Evolutionary conservation across 1,140 invertebrate genomes (phyloP).

Genomic region (Calliphora vicina): DNA sequence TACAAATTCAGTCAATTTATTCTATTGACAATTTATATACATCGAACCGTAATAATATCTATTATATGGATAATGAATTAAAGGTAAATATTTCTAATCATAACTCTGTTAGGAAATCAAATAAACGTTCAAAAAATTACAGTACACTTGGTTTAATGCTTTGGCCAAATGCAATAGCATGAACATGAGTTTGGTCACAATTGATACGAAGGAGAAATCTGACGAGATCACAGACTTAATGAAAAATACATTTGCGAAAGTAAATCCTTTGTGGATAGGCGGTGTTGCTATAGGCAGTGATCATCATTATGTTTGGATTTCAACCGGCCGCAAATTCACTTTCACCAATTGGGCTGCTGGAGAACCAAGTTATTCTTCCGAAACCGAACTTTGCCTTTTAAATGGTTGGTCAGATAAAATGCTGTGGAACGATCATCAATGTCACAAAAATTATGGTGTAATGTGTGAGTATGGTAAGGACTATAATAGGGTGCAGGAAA

Average conservation of each 20-base stretch:
- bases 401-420: neutral
- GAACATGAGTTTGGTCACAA: neutral
- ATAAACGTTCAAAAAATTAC: too few species aligned
- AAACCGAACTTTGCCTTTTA: neutral
- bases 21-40: too few species aligned
- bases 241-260: neutral
- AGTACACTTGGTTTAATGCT: slow-evolving; percentile 16
- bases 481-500: neutral
- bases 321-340: neutral
- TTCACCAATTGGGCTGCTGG: neutral
- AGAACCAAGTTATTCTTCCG: neutral
- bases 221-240: neutral
- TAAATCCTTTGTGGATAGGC: neutral
- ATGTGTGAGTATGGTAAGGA: neutral
- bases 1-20: too few species aligned
- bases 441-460: neutral
- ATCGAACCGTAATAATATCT: too few species aligned
- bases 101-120: too few species aligned
- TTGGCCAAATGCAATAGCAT: neutral
- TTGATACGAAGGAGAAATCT: neutral
- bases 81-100: too few species aligned
- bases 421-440: slow-evolving; percentile 2
- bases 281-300: neutral
- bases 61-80: too few species aligned
- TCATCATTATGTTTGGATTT: neutral